Evolutionary conservation across 2,113 vertebrate species (phyloP).

Genomic region (Cisticola juncidis): DNA sequence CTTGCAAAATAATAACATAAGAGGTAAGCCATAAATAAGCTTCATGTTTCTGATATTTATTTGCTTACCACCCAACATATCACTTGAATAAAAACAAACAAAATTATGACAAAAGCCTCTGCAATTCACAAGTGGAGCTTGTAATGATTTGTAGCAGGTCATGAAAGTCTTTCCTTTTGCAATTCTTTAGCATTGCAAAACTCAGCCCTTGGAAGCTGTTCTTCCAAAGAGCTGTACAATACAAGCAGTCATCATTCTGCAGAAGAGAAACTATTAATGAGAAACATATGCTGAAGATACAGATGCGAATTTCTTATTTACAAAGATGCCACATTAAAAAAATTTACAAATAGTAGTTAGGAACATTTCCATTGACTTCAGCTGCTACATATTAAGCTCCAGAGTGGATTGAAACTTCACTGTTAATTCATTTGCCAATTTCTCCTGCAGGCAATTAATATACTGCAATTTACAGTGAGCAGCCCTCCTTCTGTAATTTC

Average conservation of each 20-base stretch:
- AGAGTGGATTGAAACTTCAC: not conserved
- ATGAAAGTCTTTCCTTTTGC: not conserved
- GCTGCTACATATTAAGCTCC: not conserved
- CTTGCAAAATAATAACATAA: not conserved
- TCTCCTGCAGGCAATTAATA: not conserved
- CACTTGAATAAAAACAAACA: not conserved
- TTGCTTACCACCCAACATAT: not conserved
- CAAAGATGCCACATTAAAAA: not conserved
- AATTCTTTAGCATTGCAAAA: not conserved
- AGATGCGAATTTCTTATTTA: not conserved
- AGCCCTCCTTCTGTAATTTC: not conserved
- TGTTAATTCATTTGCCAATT: constrained; percentile 35
- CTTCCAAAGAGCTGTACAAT: not conserved
- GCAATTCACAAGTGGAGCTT: not conserved
- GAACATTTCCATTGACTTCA: not conserved
- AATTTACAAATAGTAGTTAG: not conserved
- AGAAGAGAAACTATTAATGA: not conserved
- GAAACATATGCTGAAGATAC: not conserved
- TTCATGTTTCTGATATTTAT: not conserved
- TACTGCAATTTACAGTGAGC: not conserved
- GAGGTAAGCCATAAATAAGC: not conserved
- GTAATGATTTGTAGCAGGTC: not conserved
- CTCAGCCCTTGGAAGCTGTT: not conserved
- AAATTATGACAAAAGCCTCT: not conserved
- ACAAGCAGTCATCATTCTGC: not conserved